Percentiles rank a stretch among this genome's conserved stretches.
Conservation (phyloP, 2,113 vertebrate genomes). For the Machaerirhynchus nigripectus region DNA sequence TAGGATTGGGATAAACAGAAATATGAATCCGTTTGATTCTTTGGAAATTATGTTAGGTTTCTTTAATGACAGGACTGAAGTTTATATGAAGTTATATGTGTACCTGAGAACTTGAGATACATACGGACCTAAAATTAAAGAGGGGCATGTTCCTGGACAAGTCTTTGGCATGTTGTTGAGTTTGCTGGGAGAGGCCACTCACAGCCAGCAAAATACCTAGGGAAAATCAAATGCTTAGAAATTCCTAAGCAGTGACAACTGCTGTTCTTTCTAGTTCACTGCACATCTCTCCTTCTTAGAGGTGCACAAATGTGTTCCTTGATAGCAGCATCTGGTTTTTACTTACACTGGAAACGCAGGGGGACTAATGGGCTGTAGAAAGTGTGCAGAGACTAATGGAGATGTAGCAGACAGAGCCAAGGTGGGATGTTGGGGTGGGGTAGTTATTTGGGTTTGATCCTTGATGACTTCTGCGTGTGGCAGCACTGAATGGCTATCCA, state of each 20-base stretch:
- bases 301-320: neutral
- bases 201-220: neutral
- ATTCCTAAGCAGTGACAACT: neutral
- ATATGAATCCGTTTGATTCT: neutral
- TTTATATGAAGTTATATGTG: neutral
- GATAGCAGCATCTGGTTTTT: neutral
- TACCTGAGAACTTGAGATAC: neutral
- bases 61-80: neutral
- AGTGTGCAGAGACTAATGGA: neutral
- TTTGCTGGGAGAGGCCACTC: neutral
- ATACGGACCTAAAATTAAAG: constrained; percentile 2
- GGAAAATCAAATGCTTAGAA: neutral
- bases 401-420: neutral
- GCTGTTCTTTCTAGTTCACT: neutral
- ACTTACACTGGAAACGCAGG: neutral
- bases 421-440: neutral
- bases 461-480: neutral
- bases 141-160: neutral
- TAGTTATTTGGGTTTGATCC: neutral
- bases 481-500: neutral
- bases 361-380: neutral
- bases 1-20: neutral
- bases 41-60: neutral
- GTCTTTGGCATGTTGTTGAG: neutral
- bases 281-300: neutral